These are phyloP conservation scores for Cephalophus harveyi DNA, from an alignment of 2,113 vertebrate genomes.

Conservation along the genomic window DNA sequence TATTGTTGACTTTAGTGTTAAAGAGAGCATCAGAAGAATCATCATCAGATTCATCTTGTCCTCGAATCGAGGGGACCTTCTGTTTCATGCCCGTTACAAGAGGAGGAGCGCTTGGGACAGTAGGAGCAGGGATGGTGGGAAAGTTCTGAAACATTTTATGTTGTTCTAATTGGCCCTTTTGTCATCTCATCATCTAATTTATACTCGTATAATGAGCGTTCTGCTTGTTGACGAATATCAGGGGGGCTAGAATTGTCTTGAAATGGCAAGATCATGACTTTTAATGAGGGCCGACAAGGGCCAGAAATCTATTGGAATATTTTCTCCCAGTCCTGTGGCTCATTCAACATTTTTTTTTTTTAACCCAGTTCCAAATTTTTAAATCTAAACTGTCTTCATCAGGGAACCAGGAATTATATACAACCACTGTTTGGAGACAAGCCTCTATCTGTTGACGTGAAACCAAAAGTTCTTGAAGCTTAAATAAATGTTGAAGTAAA, in stretches of 20 bases:
- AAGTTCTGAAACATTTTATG: background rate
- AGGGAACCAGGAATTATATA: background rate
- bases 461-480: background rate
- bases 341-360: background rate
- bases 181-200: background rate
- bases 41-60: background rate
- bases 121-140: background rate
- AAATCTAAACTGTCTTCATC: background rate
- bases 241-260: background rate
- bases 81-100: background rate
- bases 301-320: background rate
- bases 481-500: background rate
- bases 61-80: background rate
- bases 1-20: background rate
- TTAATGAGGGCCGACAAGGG: background rate
- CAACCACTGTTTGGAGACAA: background rate
- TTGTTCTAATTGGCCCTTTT: background rate
- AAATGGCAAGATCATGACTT: background rate
- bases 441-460: background rate
- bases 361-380: background rate
- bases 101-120: background rate
- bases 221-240: background rate
- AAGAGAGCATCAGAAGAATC: background rate
- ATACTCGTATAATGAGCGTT: background rate
- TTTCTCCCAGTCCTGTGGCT: background rate